A percentile compares a stretch with the other conserved stretches of the same genome.
These are phyloP conservation scores for Dipodomys spectabilis DNA, from an alignment of 2,113 vertebrate genomes.

Conservation along the genomic window DNA sequence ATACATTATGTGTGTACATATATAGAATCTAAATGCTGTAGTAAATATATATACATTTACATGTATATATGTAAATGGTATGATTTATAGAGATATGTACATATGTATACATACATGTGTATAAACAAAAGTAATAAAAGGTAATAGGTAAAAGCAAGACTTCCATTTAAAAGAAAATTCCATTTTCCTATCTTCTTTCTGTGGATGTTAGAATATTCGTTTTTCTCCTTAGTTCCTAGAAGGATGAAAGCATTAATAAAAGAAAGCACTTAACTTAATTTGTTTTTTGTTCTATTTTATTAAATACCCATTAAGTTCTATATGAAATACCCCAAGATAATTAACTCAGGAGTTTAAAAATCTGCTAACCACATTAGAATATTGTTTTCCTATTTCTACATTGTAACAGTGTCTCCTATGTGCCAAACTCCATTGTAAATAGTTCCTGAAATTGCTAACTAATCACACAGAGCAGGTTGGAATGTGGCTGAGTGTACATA, in stretches of 20 bases:
- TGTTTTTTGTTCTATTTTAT: slow-evolving; percentile 40
- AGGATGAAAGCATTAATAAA: slow-evolving; percentile 41
- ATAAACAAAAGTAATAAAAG: neutral
- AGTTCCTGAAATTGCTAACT: neutral
- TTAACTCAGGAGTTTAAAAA: slow-evolving; percentile 44
- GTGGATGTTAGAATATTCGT: neutral
- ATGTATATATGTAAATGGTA: too few species aligned
- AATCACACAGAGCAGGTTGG: neutral
- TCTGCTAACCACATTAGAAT: neutral
- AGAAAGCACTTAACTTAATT: neutral
- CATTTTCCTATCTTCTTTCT: neutral
- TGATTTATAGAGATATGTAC: too few species aligned
- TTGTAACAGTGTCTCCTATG: neutral
- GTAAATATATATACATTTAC: too few species aligned
- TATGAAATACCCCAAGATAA: slow-evolving; percentile 13
- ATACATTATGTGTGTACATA: too few species aligned
- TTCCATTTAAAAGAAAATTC: neutral
- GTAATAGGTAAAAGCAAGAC: neutral
- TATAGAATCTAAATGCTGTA: too few species aligned
- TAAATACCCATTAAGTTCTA: slow-evolving; percentile 1
- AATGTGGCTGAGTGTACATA: neutral
- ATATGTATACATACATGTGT: too few species aligned
- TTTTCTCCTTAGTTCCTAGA: slow-evolving; percentile 12
- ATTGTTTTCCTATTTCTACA: neutral
- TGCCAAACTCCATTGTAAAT: neutral